A percentile compares a stretch with the other conserved stretches of the same genome.
Evolutionary conservation across 2,797 vertebrate species (phyloP).

Genomic region (Psittacula echo): DNA sequence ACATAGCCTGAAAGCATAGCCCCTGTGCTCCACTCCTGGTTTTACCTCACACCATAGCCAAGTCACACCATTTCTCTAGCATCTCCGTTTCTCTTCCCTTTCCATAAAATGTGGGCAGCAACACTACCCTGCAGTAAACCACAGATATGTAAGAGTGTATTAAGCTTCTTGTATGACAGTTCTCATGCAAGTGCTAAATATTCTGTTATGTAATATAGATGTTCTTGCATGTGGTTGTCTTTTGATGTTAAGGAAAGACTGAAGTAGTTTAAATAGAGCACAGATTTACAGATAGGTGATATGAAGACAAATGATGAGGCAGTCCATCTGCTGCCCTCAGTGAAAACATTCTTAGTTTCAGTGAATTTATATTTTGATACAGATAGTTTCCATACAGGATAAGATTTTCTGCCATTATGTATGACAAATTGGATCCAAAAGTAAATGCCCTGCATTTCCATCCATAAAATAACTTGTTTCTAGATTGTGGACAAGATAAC

Average conservation of each 20-base stretch:
- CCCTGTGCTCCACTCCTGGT: not conserved
- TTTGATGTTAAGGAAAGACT: slow-evolving; percentile 49
- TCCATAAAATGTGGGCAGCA: slow-evolving; percentile 35
- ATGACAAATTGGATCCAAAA: slow-evolving; percentile 10
- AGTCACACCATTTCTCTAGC: not conserved
- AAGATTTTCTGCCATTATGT: slow-evolving; percentile 1
- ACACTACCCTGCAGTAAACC: slow-evolving; percentile 14
- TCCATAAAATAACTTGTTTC: not conserved
- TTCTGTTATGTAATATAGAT: slow-evolving; percentile 51
- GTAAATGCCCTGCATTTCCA: not conserved
- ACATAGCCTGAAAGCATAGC: not conserved
- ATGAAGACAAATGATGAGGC: slow-evolving; percentile 8
- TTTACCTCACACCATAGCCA: not conserved
- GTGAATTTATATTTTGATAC: not conserved
- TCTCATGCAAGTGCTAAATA: slow-evolving; percentile 61
- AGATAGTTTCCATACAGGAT: not conserved
- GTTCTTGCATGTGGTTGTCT: slow-evolving; percentile 41
- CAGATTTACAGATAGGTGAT: not conserved
- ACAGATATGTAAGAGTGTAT: slow-evolving; percentile 38
- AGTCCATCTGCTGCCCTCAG: slow-evolving; percentile 13
- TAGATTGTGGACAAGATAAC: not conserved
- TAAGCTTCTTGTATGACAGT: slow-evolving; percentile 50
- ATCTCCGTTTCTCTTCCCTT: slow-evolving; percentile 15
- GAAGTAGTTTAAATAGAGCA: slow-evolving; percentile 13
- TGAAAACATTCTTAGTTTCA: not conserved